Base-by-base conservation (phyloP, 2,888 invertebrate species). In the Lasioglossum leucozonium region DNA sequence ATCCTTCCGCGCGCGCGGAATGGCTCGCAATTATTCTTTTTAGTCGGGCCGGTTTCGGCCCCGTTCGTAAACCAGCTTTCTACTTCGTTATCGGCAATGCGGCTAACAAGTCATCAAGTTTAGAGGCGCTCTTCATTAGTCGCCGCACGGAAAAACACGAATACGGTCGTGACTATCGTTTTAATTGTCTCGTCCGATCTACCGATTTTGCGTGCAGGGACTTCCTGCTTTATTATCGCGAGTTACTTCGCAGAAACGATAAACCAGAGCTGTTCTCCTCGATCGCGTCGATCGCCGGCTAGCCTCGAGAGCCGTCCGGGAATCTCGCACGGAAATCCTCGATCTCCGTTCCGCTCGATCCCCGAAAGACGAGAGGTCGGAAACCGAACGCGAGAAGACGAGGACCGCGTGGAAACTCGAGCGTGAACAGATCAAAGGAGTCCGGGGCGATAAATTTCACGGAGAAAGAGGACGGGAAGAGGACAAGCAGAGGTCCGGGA, bases 401-500 rank as follows among this genome's bases (percentile, higher is more conserved):
- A 37, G 67, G 40, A 37, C 10, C 67, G 34, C 34, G 40, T 11
- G 34, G 40, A 40, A 69, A 69, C 40, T 40, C n/a, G 67, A 69
- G 40, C 37, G 72, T 44, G 30, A 18, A 47, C 44, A 10, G 71
- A 55, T 58, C 47, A 44, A 58, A 44, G 65, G 44, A 47, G 67
- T n/a, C 67, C 8, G 44, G 26, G 40, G 26, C 22, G 58, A 69
- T 71, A 58, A 58, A 58, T 75, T 58, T 77, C 76, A 65, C 65
- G 65, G 22, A 30, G 65, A 34, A 65, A 10, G 65, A 34, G 65
- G 34, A 22, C 18, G 65, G 4, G 65, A 22, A 18, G 18, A 18
- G 65, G 65, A 34, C 18, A 30, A 65, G 34, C n/a, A n/a, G 10
- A 13, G 69, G 62, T 58, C 55, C 55, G 67, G 51, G 62, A 67